Conservation (phyloP, 2,888 invertebrate species). For the Idaea straminata region DNA sequence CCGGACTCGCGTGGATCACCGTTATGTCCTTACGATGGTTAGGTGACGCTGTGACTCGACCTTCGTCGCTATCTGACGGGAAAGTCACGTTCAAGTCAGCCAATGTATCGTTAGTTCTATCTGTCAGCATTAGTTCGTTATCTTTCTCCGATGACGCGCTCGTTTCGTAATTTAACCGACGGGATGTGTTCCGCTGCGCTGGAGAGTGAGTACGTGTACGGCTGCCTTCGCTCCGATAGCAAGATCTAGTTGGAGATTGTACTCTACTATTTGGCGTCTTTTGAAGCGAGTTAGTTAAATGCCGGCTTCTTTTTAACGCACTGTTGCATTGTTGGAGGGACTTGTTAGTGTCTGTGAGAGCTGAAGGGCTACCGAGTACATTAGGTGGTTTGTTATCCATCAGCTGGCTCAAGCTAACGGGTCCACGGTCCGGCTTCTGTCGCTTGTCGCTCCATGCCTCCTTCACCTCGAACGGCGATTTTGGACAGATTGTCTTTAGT, state of each 20-base stretch:
- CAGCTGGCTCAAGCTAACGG: conserved; percentile 68
- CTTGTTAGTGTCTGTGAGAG: conserved; percentile 58
- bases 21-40: conserved; percentile 26
- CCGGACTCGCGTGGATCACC: conserved; percentile 29
- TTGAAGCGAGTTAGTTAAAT: conserved; percentile 57
- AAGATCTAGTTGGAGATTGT: background rate
- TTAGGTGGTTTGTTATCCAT: conserved; percentile 55
- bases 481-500: conserved; percentile 66
- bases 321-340: conserved; percentile 60
- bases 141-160: conserved; percentile 57
- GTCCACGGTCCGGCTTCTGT: conserved; percentile 48
- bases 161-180: conserved; percentile 60
- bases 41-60: conserved; percentile 17
- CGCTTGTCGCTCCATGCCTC: conserved; percentile 62
- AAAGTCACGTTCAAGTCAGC: conserved; percentile 73
- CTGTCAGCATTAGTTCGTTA: conserved; percentile 60
- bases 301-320: conserved; percentile 59
- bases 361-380: conserved; percentile 42
- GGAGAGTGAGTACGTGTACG: conserved; percentile 54
- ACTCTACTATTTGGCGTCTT: conserved; percentile 24
- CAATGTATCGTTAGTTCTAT: conserved; percentile 74
- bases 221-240: conserved; percentile 32
- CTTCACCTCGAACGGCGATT: conserved; percentile 56
- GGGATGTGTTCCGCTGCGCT: conserved; percentile 37
- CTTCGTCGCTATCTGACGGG: conserved; percentile 63